Evolutionary conservation across 1,140 invertebrate genomes (phyloP), one percentile per base, ranked within the genome.

Genomic region (Thaumetopoea pityocampa): DNA sequence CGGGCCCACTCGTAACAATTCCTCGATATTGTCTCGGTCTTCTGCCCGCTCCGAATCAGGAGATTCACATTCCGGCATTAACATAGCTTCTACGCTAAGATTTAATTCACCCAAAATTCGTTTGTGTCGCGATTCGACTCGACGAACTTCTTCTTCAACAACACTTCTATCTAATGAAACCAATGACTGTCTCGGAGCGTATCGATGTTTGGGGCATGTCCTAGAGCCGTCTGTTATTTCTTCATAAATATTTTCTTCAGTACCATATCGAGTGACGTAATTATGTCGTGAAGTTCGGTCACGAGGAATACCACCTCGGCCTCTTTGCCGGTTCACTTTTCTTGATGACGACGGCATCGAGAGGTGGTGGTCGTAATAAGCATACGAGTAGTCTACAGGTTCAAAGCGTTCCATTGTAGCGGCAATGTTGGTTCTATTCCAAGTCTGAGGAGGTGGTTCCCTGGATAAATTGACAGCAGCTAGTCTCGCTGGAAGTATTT

Each of bases 191-290:
- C 83, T 59, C 5, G 77, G 80, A 5, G 57, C 71, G 34, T 76
- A 83, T 29, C 84, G 65, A 61, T 85, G 84, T 54, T 86, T 86
- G 2, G 83, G 87, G 74, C 60, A 88, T 11, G 66, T 79, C 69
- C 79, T 78, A 42, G 84, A 83, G 47, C 86, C 87, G 40, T 90
- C 89, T 38, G 87, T 92, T 58, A 95, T 94, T 86, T 95, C 93
- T 83, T 95, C 93, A 69, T 95, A 95, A 66, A 95, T 94, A 71
- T 95, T 95, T 83, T 95, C 93, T 69, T 92, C 91, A 6, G 92
- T 93, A 10, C 92, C 92, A 60, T 94, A 93, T 43, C 91, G 86
- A 3, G 92, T 93, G 11, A 93, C 89, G 57, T 92, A 93, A 22
- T 91, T 92, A 59, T 93, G 92, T 40, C 83, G 60, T 45, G 49